Base-by-base conservation (phyloP, 1,140 invertebrate species). In the Eupristina koningsbergeri region DNA sequence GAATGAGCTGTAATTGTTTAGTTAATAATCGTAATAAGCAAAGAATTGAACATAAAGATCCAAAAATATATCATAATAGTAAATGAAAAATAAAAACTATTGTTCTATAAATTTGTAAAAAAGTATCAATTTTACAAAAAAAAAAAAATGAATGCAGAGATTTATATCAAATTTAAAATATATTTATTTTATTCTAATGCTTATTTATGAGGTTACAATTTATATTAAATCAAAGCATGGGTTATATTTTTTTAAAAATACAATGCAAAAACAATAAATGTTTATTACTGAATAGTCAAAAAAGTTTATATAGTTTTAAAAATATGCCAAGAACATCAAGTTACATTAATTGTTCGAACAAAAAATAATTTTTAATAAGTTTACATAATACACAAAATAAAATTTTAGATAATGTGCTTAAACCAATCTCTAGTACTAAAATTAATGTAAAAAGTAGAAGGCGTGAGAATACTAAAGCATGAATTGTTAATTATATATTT, bases 1-100 rank as follows among this genome's bases (percentile, higher is more conserved):
- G 34, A 74, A 61, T 31, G 53, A 58, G 50, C 47, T 41, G 75
- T 74, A 53, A 85, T 74, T 74, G 64, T 85, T 26, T 82, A 82
- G 64, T 50, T 75, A 63, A 84, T 75, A 73, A 74, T 79, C 45
- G 17, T 80, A 78, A 74, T 64, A 53, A 71, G 64, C 50, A 39
- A 80, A 64, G 29, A 36, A 76, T 77, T 64, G 34, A 29, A 80
- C 17, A 17, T 34, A 75, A 74, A 45, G 80, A 64, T 58, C 19
- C 11, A 58, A 61, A 63, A 58, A 61, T 80, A 11, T 74, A 45
- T 71, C n/a, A n/a, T 71, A 78, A 69, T 76, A 80, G 73, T 64
- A 58, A 67, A 80, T 69, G 39, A 63, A 71, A 74, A 67, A 13
- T 73, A 1, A 22, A 41, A 69, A 34, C n/a, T 22, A 36, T 73